phyloP scores from a whole-genome alignment of 1,140 invertebrate genomes.

The Drosophila pruinosa region DNA sequence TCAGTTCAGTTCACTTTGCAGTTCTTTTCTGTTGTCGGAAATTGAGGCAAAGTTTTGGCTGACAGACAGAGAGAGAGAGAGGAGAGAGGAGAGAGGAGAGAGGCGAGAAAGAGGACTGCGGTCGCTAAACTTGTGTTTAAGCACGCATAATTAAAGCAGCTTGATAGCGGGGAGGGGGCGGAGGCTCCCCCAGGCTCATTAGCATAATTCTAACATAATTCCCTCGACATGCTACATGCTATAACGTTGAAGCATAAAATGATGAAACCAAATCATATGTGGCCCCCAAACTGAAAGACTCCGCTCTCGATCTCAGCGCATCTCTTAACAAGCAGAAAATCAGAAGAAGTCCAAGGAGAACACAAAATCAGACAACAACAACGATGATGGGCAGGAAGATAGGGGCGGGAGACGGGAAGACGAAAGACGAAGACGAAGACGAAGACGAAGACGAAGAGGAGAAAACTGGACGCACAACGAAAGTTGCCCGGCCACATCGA shows the following conservation, averaged over 20 bases:
- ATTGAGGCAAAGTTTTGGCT: constrained; percentile 13
- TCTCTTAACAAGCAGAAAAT: constrained; percentile 30
- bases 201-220: constrained; percentile 77
- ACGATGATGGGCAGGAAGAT: neutral
- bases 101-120: neutral
- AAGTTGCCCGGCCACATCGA: constrained; percentile 72
- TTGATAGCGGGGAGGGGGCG: neutral
- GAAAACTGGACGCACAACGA: constrained; percentile 49
- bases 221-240: constrained; percentile 53
- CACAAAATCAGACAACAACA: constrained; percentile 2
- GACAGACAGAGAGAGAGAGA: neutral
- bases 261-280: constrained; percentile 67
- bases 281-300: constrained; percentile 1
- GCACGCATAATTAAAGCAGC: constrained; percentile 68
- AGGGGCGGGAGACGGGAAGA: neutral
- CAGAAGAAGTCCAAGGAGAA: neutral
- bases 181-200: constrained; percentile 56
- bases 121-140: constrained; percentile 54
- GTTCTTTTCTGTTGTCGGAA: constrained; percentile 11
- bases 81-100: neutral
- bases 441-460: constrained; percentile 15
- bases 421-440: constrained; percentile 4
- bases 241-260: constrained; percentile 57
- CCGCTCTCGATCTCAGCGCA: neutral
- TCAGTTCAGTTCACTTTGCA: constrained; percentile 44